These are phyloP conservation scores for Mormyrus hasselquistii DNA, from an alignment of 2,797 vertebrate genomes.

Conservation along the genomic window DNA sequence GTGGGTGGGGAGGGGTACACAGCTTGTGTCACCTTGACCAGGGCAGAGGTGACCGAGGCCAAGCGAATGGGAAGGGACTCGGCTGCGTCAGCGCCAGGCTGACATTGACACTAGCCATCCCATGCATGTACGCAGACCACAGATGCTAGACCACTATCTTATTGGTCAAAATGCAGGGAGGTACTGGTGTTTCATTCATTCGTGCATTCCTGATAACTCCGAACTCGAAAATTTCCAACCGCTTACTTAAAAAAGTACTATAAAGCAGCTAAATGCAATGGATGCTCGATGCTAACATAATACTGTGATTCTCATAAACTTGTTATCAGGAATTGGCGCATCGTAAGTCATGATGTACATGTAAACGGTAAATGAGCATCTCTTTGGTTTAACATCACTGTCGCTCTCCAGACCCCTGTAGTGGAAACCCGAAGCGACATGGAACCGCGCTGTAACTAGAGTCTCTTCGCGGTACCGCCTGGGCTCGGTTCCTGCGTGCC, in stretches of 20 bases:
- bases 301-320: neutral
- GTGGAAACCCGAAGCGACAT: neutral
- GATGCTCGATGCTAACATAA: neutral
- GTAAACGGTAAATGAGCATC: neutral
- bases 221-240: neutral
- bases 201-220: neutral
- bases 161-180: neutral
- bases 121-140: neutral
- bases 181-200: neutral
- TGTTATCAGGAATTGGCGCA: neutral
- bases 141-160: neutral
- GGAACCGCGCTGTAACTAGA: neutral
- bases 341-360: neutral
- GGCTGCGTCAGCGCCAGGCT: neutral
- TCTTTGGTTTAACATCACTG: neutral
- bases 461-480: neutral
- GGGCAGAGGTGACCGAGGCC: neutral
- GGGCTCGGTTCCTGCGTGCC: neutral
- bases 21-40: neutral
- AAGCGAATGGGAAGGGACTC: neutral
- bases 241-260: neutral
- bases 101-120: neutral
- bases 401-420: neutral
- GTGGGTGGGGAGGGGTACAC: neutral
- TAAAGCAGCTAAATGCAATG: neutral